Percentiles rank a stretch among this genome's conserved stretches.
Evolutionary conservation across 2,888 invertebrate genomes (phyloP).

Genomic region (Mythimna pallens): DNA sequence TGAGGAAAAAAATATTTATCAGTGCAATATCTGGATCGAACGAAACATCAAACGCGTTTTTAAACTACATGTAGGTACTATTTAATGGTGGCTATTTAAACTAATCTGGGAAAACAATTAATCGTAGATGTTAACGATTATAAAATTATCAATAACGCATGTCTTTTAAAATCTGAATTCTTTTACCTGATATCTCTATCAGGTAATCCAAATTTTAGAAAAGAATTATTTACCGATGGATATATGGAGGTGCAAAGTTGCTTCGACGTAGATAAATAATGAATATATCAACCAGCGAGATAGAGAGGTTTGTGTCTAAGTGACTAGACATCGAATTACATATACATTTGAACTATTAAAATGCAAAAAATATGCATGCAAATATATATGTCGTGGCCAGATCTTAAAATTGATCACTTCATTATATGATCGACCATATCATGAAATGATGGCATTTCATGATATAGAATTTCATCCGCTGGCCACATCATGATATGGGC

Average conservation of each 20-base stretch:
- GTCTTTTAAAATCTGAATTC: slow-evolving; percentile 22
- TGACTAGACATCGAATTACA: no score
- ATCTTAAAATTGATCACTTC: no score
- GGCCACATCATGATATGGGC: no score
- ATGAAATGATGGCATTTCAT: no score
- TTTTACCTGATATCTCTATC: slow-evolving; percentile 3
- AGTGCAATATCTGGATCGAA: not conserved
- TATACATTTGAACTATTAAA: no score
- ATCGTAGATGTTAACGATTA: slow-evolving; percentile 37
- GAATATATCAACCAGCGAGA: not conserved
- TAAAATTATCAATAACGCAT: slow-evolving; percentile 11
- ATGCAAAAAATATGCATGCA: no score
- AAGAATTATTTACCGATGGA: not conserved
- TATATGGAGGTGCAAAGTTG: not conserved
- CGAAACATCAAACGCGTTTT: not conserved
- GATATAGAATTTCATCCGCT: no score
- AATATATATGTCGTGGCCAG: no score
- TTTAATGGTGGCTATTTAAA: not conserved
- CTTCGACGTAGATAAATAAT: not conserved
- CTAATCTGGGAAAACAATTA: slow-evolving; percentile 5
- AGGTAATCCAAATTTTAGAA: no score
- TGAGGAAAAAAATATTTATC: not conserved
- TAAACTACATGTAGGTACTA: not conserved
- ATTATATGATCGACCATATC: no score
- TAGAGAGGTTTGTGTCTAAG: no score